Conservation (phyloP, 2,888 invertebrate genomes). For the Chymomyza fuscimana region DNA sequence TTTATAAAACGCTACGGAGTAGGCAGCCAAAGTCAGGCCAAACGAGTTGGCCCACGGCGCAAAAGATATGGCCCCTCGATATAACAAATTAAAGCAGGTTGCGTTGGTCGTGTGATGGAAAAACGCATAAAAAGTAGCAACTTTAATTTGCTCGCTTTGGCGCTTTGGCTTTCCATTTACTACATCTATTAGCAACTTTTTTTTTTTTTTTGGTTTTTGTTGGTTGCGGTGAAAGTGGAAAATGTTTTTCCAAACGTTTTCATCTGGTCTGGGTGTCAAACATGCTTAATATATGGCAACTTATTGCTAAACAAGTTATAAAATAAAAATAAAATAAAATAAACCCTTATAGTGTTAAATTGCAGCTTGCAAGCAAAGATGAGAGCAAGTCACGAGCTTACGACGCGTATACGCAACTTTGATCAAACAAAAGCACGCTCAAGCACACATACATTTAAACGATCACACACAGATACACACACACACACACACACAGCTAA, state of each 20-base stretch:
- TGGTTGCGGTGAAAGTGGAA: constrained; percentile 76
- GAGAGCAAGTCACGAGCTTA: constrained; percentile 28
- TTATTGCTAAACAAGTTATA: constrained; percentile 1
- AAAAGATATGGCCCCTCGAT: background rate
- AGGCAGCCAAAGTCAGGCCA: constrained; percentile 24
- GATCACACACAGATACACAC: background rate
- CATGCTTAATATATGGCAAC: background rate
- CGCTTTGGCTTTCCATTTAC: constrained; percentile 60
- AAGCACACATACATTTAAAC: constrained; percentile 21
- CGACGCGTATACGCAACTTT: constrained; percentile 54
- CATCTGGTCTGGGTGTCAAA: constrained; percentile 11
- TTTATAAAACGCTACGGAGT: constrained; percentile 71
- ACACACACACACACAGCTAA: constrained; percentile 1
- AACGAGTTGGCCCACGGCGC: constrained; percentile 42
- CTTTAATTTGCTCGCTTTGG: constrained; percentile 42
- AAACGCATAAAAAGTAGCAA: constrained; percentile 55
- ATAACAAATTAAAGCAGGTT: constrained; percentile 47
- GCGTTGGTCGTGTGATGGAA: constrained; percentile 45
- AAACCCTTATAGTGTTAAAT: background rate
- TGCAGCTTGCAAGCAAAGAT: background rate
- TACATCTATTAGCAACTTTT: constrained; percentile 48
- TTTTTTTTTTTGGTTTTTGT: constrained; percentile 33
- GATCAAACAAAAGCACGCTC: constrained; percentile 7
- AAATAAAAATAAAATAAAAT: background rate
- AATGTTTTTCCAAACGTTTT: constrained; percentile 51